These are phyloP conservation scores for Poicephalus gulielmi DNA, from an alignment of 2,113 vertebrate species.

Conservation along the genomic window DNA sequence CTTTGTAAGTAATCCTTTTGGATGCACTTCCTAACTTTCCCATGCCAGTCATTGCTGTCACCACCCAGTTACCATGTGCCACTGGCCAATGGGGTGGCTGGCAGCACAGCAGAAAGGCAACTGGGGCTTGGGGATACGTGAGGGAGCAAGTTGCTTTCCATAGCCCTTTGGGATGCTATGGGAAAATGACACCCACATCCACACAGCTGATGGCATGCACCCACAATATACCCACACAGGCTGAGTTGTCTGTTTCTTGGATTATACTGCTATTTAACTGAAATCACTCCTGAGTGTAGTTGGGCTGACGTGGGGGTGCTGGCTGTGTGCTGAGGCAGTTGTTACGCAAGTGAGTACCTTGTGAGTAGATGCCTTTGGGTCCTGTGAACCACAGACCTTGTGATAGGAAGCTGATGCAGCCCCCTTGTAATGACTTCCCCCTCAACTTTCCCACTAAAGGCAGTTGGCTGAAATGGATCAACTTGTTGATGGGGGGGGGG, in stretches of 20 bases:
- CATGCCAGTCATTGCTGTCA: background rate
- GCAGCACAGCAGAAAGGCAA: background rate
- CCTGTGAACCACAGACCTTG: background rate
- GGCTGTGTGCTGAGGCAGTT: background rate
- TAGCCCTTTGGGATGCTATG: rapidly evolving
- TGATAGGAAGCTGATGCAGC: background rate
- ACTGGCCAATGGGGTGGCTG: background rate
- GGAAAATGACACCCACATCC: background rate
- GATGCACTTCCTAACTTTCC: background rate
- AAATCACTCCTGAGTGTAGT: background rate
- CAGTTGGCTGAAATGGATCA: background rate
- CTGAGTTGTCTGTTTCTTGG: background rate
- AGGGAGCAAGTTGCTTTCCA: background rate
- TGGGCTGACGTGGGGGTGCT: background rate
- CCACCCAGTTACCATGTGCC: background rate
- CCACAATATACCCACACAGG: rapidly evolving
- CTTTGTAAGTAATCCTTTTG: background rate
- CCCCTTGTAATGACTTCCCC: background rate
- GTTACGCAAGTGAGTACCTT: rapidly evolving
- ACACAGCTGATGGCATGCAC: background rate
- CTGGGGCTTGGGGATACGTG: rapidly evolving
- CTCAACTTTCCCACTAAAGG: background rate
- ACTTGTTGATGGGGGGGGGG: background rate
- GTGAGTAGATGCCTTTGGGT: background rate
- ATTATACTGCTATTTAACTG: background rate